Evolutionary conservation across 2,797 vertebrate species (phyloP).

Genomic region (Choloepus didactylus): DNA sequence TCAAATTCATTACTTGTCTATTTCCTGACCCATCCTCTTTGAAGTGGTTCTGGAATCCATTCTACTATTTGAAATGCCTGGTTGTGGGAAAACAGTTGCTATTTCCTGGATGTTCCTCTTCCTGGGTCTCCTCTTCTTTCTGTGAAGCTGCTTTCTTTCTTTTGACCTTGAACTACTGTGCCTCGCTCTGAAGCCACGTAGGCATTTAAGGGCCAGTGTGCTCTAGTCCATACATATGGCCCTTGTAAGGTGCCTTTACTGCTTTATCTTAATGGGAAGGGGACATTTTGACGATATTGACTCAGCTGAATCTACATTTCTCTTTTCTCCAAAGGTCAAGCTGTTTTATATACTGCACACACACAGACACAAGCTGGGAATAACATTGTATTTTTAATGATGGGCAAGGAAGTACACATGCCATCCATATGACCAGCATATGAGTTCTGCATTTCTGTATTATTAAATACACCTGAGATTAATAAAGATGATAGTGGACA

Average conservation of each 20-base stretch:
- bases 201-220: neutral
- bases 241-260: neutral
- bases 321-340: conserved; percentile 53
- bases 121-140: neutral
- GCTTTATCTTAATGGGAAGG: conserved; percentile 23
- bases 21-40: conserved; percentile 81
- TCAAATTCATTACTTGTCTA: conserved; percentile 78
- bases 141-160: conserved; percentile 74
- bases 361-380: conserved; percentile 55
- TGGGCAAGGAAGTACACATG: conserved; percentile 60
- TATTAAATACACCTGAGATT: conserved; percentile 67
- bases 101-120: conserved; percentile 66
- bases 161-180: conserved; percentile 71
- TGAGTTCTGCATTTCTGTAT: conserved; percentile 47
- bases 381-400: conserved; percentile 55
- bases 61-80: conserved; percentile 76
- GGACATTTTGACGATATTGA: neutral
- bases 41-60: conserved; percentile 77
- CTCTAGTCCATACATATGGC: neutral
- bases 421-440: conserved; percentile 60
- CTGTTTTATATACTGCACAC: conserved; percentile 64
- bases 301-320: neutral
- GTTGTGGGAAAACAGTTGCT: conserved; percentile 48
- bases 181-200: conserved; percentile 19
- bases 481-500: neutral